Evolutionary conservation across 1,140 invertebrate species (phyloP), one percentile per base, ranked within the genome.

Genomic region (Wiebesia pumilae): DNA sequence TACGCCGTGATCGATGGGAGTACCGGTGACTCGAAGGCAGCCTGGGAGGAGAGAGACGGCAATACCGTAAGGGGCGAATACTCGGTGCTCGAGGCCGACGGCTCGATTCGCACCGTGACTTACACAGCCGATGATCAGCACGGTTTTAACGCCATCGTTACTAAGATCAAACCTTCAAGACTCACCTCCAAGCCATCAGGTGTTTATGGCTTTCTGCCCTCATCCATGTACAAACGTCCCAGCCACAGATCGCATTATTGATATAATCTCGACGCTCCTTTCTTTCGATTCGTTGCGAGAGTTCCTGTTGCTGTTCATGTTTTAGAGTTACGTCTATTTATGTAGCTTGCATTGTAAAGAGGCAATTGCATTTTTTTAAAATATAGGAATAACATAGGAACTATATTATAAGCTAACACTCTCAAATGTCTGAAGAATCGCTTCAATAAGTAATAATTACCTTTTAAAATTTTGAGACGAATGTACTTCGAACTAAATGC

Each of bases 51-150:
- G 81, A 92, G 95, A 85, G 94, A 95, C 83, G 95, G 95, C 51
- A 95, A 95, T 89, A 94, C 93, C n/a, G 95, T 95, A 33, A 95
- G 94, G 88, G 95, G 95, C 78, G 94, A 95, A 92, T 95, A 95
- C 90, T 95, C 94, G 10, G 91, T 95, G 24, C 93, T 95, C 4
- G 95, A 95, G 89, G 94, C 95, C 30, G 95, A 95, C 89, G 95
- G 95, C 38, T 94, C 94, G 9, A 94, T 95, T 86, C 92, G 95
- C 77, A 95, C 95, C 9, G 96, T 96, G 71, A 95, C 95, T 89
- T 97, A 97, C 91, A 96, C 95, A 0, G 96, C 96, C 38, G 96
- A 96, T 90, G 95, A 96, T 87, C 95, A 95, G 88, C 95, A 95
- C 87, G 96, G 96, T 7, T 96, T 96, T 91, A 93, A 93, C 40